Evolutionary conservation across 2,113 vertebrate genomes (phyloP).

Genomic region (Percopsis transmontana): DNA sequence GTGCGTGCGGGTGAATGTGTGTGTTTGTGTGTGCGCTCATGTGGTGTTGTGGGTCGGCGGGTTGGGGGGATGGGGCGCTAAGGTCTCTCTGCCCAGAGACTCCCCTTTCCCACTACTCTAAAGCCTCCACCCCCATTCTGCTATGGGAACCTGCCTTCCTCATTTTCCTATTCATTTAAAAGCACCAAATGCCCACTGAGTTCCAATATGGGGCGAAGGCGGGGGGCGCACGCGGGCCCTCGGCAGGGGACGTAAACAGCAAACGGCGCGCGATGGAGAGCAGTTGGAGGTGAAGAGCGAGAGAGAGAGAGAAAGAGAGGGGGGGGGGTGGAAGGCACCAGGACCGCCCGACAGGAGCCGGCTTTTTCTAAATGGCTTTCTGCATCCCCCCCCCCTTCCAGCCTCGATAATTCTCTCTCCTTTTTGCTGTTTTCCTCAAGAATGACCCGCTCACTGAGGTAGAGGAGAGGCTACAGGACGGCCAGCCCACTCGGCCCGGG

Average conservation of each 20-base stretch:
- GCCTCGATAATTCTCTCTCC: neutral
- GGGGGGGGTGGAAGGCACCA: conserved; percentile 78
- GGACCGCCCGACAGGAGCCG: conserved; percentile 49
- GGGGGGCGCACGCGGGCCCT: conserved; percentile 74
- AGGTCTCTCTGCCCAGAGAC: conserved; percentile 72
- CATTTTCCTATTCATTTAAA: conserved; percentile 84
- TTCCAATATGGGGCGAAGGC: conserved; percentile 83
- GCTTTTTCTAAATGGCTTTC: conserved; percentile 12
- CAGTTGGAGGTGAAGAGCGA: conserved; percentile 50
- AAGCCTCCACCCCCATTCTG: conserved; percentile 20
- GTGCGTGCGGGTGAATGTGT: neutral
- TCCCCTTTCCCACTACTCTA: conserved; percentile 51
- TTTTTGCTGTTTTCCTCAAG: conserved; percentile 51
- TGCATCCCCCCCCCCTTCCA: conserved; percentile 7
- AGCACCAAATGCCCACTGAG: conserved; percentile 81
- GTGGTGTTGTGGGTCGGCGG: conserved; percentile 28
- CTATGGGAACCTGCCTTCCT: conserved; percentile 59
- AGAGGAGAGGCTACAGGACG: conserved; percentile 54
- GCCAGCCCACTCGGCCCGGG: conserved; percentile 60
- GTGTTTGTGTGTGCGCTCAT: conserved; percentile 3
- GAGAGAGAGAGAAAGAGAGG: conserved; percentile 59
- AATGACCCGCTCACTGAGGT: conserved; percentile 62
- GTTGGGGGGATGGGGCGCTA: conserved; percentile 61
- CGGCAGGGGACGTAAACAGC: conserved; percentile 76
- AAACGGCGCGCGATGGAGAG: conserved; percentile 66